Evolutionary conservation across 2,888 invertebrate species (phyloP), one percentile per base, ranked within the genome.

Genomic region (Eudemis profundana): DNA sequence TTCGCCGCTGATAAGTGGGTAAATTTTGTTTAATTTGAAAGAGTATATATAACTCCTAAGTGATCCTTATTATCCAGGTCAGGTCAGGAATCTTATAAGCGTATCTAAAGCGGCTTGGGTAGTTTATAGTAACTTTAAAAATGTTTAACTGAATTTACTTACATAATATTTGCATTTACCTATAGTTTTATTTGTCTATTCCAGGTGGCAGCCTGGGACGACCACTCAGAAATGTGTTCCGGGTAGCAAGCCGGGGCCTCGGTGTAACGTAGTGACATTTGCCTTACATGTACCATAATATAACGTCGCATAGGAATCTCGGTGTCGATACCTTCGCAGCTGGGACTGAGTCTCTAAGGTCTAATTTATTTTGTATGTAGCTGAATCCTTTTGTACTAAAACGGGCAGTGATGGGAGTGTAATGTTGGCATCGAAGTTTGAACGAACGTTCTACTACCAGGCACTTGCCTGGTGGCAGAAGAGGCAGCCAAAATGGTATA

Each of bases 161-260:
- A n/a, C n/a, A n/a, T n/a, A n/a, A n/a, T n/a, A n/a, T n/a, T n/a
- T n/a, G n/a, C n/a, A n/a, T n/a, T n/a, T n/a, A n/a, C n/a, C n/a
- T n/a, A n/a, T n/a, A n/a, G n/a, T n/a, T n/a, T 53, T 67, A 57
- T 61, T 67, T 68, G 67, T 73, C 69, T 5, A 5, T 92, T 93
- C 0, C 87, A 97, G 97, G 95, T 96, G 46, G 93, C 95, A 40
- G 96, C 96, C 40, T 97, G 97, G 97, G 97, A 97, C 82, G 96
- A 96, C 65, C 97, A 97, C 86, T 96, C 96, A 4, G 96, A 97
- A 86, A 94, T 96, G 78, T 97, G 97, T 86, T 95, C 96, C 46
- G 96, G 96, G 78, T 96, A 85, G 56, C 69, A 46, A 19, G 33
- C 40, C 7, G 15, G 53, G 27, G 17, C 29, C 15, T 17, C 10